Percentiles rank a stretch among this genome's conserved stretches.
phyloP scores from a whole-genome alignment of 1,140 invertebrate species.

The Drosophila subpulchrella region DNA sequence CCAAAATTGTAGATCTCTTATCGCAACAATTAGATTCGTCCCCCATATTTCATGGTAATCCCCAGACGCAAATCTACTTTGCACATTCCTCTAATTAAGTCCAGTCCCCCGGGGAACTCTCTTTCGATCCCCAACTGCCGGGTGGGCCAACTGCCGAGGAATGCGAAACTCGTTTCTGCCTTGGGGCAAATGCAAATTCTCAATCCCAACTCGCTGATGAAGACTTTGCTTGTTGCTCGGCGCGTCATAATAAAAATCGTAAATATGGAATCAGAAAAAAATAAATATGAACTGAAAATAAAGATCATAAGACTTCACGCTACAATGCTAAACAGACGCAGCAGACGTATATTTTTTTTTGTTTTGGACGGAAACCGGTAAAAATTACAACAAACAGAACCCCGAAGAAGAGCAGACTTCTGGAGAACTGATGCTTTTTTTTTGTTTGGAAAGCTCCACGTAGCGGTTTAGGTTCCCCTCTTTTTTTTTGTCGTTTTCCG shows the following conservation, averaged over 20 bases:
- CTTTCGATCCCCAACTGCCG: conserved; percentile 7
- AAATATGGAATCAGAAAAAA: conserved; percentile 53
- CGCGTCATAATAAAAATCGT: conserved; percentile 70
- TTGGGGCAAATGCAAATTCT: conserved; percentile 57
- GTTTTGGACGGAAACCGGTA: conserved; percentile 59
- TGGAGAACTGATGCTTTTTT: conserved; percentile 19
- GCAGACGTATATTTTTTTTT: conserved; percentile 31
- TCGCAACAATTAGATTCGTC: conserved; percentile 14
- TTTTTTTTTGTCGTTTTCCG: conserved; percentile 19
- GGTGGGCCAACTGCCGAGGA: conserved; percentile 21
- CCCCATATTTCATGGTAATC: conserved; percentile 17
- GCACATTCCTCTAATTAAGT: conserved; percentile 27
- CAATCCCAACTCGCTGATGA: conserved; percentile 42
- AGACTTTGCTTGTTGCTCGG: conserved; percentile 31
- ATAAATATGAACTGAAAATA: conserved; percentile 15
- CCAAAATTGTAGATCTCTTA: conserved; percentile 21
- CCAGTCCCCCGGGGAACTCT: conserved; percentile 23
- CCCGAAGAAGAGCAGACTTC: conserved; percentile 34
- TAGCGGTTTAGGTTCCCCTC: conserved; percentile 31
- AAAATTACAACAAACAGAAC: conserved; percentile 41
- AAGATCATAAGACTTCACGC: conserved; percentile 69
- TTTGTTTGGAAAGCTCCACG: conserved; percentile 39
- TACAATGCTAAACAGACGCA: conserved; percentile 73
- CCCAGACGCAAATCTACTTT: conserved; percentile 23
- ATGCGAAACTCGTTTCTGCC: conserved; percentile 39